Evolutionary conservation across 2,888 invertebrate genomes (phyloP).

Genomic region (Anorthoa munda): DNA sequence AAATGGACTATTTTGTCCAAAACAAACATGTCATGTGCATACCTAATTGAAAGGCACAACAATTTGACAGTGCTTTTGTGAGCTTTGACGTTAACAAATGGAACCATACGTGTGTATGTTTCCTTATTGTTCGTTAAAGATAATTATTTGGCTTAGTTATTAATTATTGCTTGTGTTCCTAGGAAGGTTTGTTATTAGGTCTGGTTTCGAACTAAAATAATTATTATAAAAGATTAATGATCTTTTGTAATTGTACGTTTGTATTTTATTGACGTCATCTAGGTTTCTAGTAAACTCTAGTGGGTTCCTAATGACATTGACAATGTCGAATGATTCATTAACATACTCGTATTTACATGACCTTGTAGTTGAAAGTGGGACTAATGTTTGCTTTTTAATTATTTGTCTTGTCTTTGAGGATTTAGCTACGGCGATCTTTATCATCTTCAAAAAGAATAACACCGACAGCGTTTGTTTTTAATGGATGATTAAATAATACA

Average conservation of each 20-base stretch:
- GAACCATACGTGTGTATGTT: conserved; percentile 61
- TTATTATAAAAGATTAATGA: conserved; percentile 48
- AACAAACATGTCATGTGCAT: conserved; percentile 46
- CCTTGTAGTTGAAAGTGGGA: conserved; percentile 37
- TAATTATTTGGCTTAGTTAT: conserved; percentile 50
- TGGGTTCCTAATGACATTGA: conserved; percentile 19
- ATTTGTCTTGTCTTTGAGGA: conserved; percentile 10
- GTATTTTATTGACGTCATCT: conserved; percentile 26
- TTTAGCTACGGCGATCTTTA: background rate
- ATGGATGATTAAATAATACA: background rate
- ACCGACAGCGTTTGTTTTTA: background rate
- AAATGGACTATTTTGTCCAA: conserved; percentile 72
- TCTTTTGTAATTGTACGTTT: conserved; percentile 2
- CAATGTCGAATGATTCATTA: conserved; percentile 51
- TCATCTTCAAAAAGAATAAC: background rate
- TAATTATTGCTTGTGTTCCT: conserved; percentile 48
- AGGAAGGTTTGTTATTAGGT: conserved; percentile 47
- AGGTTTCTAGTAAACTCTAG: conserved; percentile 22
- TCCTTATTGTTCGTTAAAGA: conserved; percentile 66
- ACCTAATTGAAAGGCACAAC: conserved; percentile 70
- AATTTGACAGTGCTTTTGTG: conserved; percentile 66
- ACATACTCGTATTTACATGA: conserved; percentile 9
- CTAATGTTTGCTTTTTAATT: background rate
- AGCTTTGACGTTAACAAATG: conserved; percentile 72
- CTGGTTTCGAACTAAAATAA: conserved; percentile 27